phyloP scores from a whole-genome alignment of 53 echinoderm and acorn worm genomes.

The Henricia sp. region DNA sequence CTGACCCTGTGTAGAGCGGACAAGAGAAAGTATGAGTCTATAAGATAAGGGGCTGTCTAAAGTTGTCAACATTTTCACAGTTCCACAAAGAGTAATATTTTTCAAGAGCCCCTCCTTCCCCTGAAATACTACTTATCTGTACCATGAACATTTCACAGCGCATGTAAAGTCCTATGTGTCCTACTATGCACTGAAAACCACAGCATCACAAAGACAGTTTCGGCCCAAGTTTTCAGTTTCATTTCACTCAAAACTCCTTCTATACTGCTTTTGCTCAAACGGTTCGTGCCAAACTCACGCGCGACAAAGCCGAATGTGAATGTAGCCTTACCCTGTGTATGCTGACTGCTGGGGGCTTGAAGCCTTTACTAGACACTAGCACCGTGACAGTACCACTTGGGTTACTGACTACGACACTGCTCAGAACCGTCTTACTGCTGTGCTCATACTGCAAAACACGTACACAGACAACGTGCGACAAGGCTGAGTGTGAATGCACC shows the following conservation, averaged over 20 bases:
- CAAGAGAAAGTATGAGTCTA: background rate
- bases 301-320: too few species aligned
- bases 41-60: background rate
- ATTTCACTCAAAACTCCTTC: background rate
- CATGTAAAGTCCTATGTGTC: background rate
- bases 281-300: too few species aligned
- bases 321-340: constrained; percentile 81
- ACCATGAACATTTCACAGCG: too few species aligned
- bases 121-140: too few species aligned
- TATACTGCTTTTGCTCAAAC: too few species aligned
- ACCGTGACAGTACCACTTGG: constrained; percentile 59
- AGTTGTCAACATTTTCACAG: too few species aligned
- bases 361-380: constrained; percentile 66
- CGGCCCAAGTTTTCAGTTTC: background rate
- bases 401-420: constrained; percentile 74
- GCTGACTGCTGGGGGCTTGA: constrained; percentile 67
- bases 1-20: constrained; percentile 52
- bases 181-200: too few species aligned
- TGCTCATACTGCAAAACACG: constrained; percentile 80
- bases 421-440: constrained; percentile 76
- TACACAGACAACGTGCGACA: too few species aligned
- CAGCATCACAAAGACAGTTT: background rate
- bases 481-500: too few species aligned
- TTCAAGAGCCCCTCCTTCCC: too few species aligned
- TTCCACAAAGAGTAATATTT: too few species aligned